Percentiles rank a stretch among this genome's conserved stretches.
Evolutionary conservation across 2,113 vertebrate species (phyloP).

Genomic region (Fregetta grallaria): DNA sequence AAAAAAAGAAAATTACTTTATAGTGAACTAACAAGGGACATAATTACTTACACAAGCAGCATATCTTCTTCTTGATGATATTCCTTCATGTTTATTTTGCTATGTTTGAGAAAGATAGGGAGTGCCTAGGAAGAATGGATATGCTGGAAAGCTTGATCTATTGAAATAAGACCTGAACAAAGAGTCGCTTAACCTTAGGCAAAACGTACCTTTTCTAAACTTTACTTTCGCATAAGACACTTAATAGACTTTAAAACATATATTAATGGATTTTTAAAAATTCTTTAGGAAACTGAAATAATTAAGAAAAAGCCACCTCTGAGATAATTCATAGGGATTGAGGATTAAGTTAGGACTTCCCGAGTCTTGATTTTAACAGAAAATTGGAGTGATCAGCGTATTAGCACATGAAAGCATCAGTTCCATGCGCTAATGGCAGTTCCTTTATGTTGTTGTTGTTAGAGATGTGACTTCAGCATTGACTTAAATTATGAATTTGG

Average conservation of each 20-base stretch:
- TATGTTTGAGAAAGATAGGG: conserved; percentile 2
- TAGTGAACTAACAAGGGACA: conserved; percentile 51
- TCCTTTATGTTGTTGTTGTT: conserved; percentile 53
- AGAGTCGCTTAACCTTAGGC: conserved; percentile 62
- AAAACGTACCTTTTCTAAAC: conserved; percentile 26
- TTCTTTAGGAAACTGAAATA: not conserved
- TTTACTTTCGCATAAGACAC: conserved; percentile 43
- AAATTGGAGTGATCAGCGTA: conserved; percentile 41
- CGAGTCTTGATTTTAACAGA: not conserved
- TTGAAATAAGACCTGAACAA: conserved; percentile 47
- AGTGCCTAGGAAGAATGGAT: not conserved
- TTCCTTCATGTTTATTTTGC: conserved; percentile 16
- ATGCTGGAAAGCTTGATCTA: not conserved
- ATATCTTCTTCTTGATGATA: conserved; percentile 10
- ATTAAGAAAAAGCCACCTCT: not conserved
- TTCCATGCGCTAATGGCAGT: conserved; percentile 34
- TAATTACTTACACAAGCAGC: conserved; percentile 58
- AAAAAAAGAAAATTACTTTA: not conserved
- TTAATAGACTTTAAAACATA: conserved; percentile 15
- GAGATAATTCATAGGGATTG: not conserved
- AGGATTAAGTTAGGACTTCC: conserved; percentile 11
- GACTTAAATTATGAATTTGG: conserved; percentile 63
- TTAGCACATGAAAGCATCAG: conserved; percentile 61
- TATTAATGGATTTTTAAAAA: not conserved
- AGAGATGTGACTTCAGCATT: conserved; percentile 47